Evolutionary conservation across 1,140 invertebrate species (phyloP), one percentile per base, ranked within the genome.

Genomic region (Papilio polyxenes): DNA sequence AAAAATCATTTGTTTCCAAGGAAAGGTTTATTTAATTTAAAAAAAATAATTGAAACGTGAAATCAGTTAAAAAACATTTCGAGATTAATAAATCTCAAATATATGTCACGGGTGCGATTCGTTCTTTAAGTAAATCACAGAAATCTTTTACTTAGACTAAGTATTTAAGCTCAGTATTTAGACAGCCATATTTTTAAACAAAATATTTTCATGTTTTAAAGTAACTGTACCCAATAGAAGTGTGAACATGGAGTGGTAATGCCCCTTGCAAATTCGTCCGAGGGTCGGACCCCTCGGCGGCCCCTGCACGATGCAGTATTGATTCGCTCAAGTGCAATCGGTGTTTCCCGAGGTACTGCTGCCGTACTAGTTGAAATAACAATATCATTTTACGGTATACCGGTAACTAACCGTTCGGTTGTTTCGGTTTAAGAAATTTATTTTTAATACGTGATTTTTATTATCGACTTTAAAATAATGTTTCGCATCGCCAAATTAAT

Each of bases 301-400:
- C 81, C 83, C 65, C 80, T 84, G 82, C 81, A 84, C 78, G 79
- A 65, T 87, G 85, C 85, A 89, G 83, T 87, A 89, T 88, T 86
- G 86, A 88, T 89, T 87, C 10, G 77, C 56, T 65, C 13, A 62
- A 65, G 59, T 80, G 78, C 78, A 80, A 80, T 80, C 23, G 78
- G 40, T 65, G 44, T 80, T 80, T 23, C 37, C 59, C 78, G n/a
- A 80, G 37, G 59, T 62, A 51, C 75, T n/a, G 20, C 65, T 40
- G 37, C 23, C 62, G 23, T 62, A 31, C 23, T 65, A 1, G 75
- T 31, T 51, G 31, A 53, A 77, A 48, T 53, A 77, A 76, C 3
- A 76, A 77, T 77, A 51, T 76, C 5, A 76, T 77, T 53, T 77
- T 31, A 75, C 7, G n/a, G 8, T 75, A n/a, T n/a, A 75, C 0